Evolutionary conservation across 1,140 invertebrate species (phyloP).

Genomic region (honey bee (Apis mellifera)): Amel_HAv3.1 CM009936.2:8190501-8191000

Average conservation of each 20-base stretch:
- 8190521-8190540: no score
- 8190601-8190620: neutral
- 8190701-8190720: no score
- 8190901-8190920: constrained; percentile 76
- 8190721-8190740: neutral
- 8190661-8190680: neutral
- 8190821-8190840: constrained; percentile 20
- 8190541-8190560: no score
- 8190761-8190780: constrained; percentile 48
- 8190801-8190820: constrained; percentile 16
- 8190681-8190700: neutral
- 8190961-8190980: neutral
- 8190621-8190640: neutral
- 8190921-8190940: constrained; percentile 56
- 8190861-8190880: constrained; percentile 73
- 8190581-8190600: no score
- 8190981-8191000: neutral
- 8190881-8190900: constrained; percentile 76
- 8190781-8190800: constrained; percentile 40
- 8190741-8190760: constrained; percentile 31
- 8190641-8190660: neutral
- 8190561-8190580: no score
- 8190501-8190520: no score
- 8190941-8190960: constrained; percentile 22
- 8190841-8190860: neutral